Evolutionary conservation across 2,888 invertebrate species (phyloP).

Genomic region (Dasysyrphus tricinctus): DNA sequence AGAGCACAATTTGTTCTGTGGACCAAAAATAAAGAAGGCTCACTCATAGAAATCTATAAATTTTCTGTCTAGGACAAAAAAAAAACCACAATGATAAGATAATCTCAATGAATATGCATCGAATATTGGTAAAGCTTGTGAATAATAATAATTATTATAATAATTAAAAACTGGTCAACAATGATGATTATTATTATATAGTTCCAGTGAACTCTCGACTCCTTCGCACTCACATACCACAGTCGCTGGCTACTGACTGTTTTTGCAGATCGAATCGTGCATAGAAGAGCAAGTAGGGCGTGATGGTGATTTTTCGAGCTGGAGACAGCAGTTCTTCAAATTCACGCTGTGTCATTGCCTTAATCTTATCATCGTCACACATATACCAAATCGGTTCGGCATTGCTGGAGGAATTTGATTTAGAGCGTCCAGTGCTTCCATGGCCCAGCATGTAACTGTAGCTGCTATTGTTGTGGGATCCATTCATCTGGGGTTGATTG

Average conservation of each 20-base stretch:
- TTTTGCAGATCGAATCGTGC: conserved; percentile 85
- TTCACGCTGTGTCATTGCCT: conserved; percentile 90
- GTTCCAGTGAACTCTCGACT: conserved; percentile 62
- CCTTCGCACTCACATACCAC: conserved; percentile 53
- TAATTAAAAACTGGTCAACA: conserved; percentile 50
- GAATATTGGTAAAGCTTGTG: conserved; percentile 67
- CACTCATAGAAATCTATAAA: conserved; percentile 40
- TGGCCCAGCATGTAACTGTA: conserved; percentile 80
- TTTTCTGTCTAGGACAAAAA: conserved; percentile 54
- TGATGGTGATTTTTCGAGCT: conserved; percentile 90
- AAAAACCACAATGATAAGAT: conserved; percentile 21
- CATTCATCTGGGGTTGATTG: conserved; percentile 66
- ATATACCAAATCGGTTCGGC: conserved; percentile 89
- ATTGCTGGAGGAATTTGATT: conserved; percentile 68
- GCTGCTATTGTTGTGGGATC: conserved; percentile 72
- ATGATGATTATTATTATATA: conserved; percentile 58
- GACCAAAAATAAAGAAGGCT: conserved; percentile 10
- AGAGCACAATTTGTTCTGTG: neutral
- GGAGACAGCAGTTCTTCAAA: conserved; percentile 90
- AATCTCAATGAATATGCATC: conserved; percentile 59
- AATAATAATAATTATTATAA: conserved; percentile 44
- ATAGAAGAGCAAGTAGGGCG: conserved; percentile 94
- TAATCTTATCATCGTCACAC: conserved; percentile 94
- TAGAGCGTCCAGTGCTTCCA: conserved; percentile 80
- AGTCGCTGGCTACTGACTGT: conserved; percentile 55